These are phyloP conservation scores for Cygnus atratus DNA, from an alignment of 2,113 vertebrate genomes.

Conservation along the genomic window DNA sequence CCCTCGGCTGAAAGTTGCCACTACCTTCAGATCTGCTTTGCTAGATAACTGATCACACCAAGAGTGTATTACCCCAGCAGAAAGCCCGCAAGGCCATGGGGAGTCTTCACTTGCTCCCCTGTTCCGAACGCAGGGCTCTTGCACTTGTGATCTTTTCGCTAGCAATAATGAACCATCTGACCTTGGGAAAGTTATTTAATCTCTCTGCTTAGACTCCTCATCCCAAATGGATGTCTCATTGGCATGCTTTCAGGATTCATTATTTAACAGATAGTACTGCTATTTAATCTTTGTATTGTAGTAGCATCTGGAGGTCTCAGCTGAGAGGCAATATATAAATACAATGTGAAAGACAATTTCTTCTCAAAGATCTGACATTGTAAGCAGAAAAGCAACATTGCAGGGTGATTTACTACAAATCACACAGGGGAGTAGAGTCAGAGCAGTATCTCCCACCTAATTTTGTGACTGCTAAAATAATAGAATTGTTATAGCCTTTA, in stretches of 20 bases:
- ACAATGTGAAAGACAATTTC: not conserved
- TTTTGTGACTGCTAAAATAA: not conserved
- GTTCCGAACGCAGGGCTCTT: not conserved
- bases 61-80: not conserved
- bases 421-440: not conserved
- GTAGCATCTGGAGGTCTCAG: slow-evolving; percentile 28
- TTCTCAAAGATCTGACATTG: not conserved
- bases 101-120: fast-evolving
- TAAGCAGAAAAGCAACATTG: not conserved
- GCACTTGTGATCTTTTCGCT: not conserved
- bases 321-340: slow-evolving; percentile 19
- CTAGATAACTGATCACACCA: not conserved
- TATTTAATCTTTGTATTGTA: slow-evolving; percentile 30
- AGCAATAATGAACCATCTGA: not conserved
- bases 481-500: not conserved
- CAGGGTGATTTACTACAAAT: not conserved
- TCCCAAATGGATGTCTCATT: not conserved
- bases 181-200: not conserved
- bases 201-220: not conserved
- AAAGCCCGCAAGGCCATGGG: not conserved
- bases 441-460: not conserved
- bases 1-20: not conserved
- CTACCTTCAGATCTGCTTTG: fast-evolving
- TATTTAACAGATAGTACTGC: not conserved
- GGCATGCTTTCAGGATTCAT: not conserved